Conservation (phyloP, 2,797 vertebrate species). For the Aldrovandia affinis region DNA sequence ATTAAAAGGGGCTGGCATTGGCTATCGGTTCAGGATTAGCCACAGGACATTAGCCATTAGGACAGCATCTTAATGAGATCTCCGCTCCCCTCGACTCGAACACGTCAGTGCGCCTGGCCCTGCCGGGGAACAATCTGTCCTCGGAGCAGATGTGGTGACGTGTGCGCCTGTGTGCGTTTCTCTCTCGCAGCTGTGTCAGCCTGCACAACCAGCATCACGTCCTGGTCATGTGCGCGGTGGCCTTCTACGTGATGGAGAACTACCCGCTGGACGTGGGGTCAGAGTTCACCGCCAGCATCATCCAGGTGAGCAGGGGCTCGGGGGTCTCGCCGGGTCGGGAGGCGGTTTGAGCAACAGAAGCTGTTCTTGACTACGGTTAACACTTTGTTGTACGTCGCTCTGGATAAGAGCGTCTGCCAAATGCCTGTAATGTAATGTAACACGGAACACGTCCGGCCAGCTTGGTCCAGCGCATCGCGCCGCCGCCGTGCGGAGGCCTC, state of each 20-base stretch:
- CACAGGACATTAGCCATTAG: no score
- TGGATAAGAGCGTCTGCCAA: no score
- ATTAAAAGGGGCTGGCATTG: not conserved
- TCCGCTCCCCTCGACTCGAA: not conserved
- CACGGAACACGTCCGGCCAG: not conserved
- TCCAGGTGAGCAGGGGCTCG: constrained; percentile 79
- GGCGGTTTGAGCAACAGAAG: no score
- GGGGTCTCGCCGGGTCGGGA: not conserved
- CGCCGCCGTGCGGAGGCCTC: not conserved
- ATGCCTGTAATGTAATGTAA: no score
- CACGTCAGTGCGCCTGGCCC: no score
- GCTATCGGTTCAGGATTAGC: not conserved
- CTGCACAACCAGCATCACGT: constrained; percentile 96
- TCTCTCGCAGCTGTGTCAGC: constrained; percentile 84
- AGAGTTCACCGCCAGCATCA: constrained; percentile 91
- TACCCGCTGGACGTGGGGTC: constrained; percentile 94
- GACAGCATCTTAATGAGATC: not conserved
- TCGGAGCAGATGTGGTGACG: no score
- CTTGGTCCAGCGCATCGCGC: not conserved
- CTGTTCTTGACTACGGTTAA: no score
- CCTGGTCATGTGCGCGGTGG: constrained; percentile 94
- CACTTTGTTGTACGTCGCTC: no score
- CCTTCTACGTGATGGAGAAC: constrained; percentile 98
- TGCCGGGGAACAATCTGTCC: no score
- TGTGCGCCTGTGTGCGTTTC: constrained; percentile 27